A percentile compares a stretch with the other conserved stretches of the same genome.
Evolutionary conservation across 2,113 vertebrate genomes (phyloP).

Genomic region (Lepidothrix coronata): DNA sequence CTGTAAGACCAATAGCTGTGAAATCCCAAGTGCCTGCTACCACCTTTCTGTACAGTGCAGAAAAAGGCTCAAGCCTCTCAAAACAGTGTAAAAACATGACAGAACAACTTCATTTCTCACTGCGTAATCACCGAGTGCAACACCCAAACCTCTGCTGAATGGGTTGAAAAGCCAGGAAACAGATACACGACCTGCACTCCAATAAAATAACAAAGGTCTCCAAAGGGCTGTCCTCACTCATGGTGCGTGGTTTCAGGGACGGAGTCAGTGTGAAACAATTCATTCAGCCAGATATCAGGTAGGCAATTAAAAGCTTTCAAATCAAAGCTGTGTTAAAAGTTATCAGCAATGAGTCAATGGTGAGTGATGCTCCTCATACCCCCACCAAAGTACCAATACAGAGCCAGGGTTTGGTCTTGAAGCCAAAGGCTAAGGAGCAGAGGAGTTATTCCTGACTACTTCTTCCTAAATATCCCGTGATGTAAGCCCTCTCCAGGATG

Average conservation of each 20-base stretch:
- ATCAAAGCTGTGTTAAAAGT: neutral
- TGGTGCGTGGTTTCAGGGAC: neutral
- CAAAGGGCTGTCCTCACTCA: neutral
- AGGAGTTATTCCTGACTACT: conserved; percentile 27
- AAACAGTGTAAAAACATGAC: neutral
- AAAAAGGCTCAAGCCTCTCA: neutral
- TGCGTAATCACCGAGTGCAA: fast-evolving
- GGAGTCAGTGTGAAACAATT: neutral
- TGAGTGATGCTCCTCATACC: neutral
- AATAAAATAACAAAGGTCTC: conserved; percentile 12
- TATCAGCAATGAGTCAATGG: conserved; percentile 11
- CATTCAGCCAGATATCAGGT: neutral
- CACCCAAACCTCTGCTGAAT: neutral
- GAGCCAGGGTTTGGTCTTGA: neutral
- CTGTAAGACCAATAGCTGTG: fast-evolving
- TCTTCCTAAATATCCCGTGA: conserved; percentile 54
- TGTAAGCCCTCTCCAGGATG: conserved; percentile 54
- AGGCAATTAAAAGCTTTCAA: neutral
- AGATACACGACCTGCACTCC: neutral
- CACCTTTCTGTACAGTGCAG: neutral
- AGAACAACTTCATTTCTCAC: neutral
- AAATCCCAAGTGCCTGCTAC: neutral
- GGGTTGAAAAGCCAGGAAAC: conserved; percentile 52
- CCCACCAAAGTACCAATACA: neutral
- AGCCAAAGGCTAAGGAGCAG: neutral